Evolutionary conservation across 2,888 invertebrate species (phyloP), one percentile per base, ranked within the genome.

Genomic region (Tribolium freemani): DNA sequence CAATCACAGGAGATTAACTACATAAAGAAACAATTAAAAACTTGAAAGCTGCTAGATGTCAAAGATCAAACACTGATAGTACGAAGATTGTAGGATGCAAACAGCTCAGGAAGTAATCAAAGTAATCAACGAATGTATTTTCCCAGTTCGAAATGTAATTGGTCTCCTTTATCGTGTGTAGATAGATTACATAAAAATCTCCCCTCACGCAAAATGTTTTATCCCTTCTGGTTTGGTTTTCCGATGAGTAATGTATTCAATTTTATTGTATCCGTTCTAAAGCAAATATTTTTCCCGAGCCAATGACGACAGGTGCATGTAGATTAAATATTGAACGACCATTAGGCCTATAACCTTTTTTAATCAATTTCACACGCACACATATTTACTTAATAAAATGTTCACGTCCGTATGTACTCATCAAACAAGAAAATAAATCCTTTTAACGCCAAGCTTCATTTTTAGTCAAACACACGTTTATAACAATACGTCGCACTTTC

Each of bases 351-450:
- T 63, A 45, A 60, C 48, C 48, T 16, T 53, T 66, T 66, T 53
- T 44, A 53, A 66, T 66, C 38, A 66, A 46, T 54, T 66, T 26
- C 45, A 54, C 45, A 66, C 45, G 21, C 45, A 54, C 21, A 30
- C 21, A 51, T 66, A 66, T 66, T 66, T 66, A 45, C 31, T 54
- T 66, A 44, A 50, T 63, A 31, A 51, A 56, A 38, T 13, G 56
- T 10, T 11, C 21, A 13, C 58, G 66, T 44, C 45, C 20, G 51
- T 50, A 53, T 20, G 13, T 51, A 54, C 54, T 66, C 66, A 46
- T 54, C 66, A 54, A 66, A 66, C 66, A 66, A 54, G 66, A 66
- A 66, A 66, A 54, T 54, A 54, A 53, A 54, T 66, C 66, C 66
- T 66, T 66, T 66, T 66, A 66, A 46, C 66, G 54, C 11, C 54